phyloP scores from a whole-genome alignment of 2,797 vertebrate species.

The Vipera ursinii region DNA sequence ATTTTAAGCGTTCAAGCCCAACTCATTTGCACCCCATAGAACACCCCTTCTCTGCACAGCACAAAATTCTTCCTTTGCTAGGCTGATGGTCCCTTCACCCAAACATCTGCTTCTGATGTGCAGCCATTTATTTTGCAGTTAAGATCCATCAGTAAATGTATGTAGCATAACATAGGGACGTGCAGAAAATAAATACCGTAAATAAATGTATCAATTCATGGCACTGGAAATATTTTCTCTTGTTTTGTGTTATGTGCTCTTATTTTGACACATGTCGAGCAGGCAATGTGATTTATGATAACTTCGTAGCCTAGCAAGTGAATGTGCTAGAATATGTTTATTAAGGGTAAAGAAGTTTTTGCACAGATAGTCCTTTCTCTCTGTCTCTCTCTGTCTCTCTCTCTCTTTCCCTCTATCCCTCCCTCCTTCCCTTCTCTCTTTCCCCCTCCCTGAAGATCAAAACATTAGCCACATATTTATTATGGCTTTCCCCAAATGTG shows the following conservation, averaged over 20 bases:
- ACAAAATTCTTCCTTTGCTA: no score
- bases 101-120: background rate
- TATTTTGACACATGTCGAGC: slow-evolving; percentile 68
- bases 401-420: slow-evolving; percentile 17
- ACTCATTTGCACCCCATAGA: background rate
- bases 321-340: slow-evolving; percentile 64
- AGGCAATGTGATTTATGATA: slow-evolving; percentile 72
- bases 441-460: background rate
- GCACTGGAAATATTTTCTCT: slow-evolving; percentile 56
- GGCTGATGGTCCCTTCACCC: no score
- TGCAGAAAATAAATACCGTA: background rate
- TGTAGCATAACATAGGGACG: slow-evolving; percentile 56
- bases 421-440: background rate
- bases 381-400: slow-evolving; percentile 42
- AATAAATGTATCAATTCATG: slow-evolving; percentile 60
- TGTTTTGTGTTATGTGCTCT: slow-evolving; percentile 58
- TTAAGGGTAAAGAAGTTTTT: slow-evolving; percentile 65
- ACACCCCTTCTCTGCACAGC: background rate
- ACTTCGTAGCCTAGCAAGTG: slow-evolving; percentile 67
- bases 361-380: slow-evolving; percentile 58
- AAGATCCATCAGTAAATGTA: slow-evolving; percentile 56
- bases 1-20: background rate
- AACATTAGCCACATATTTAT: slow-evolving; percentile 23
- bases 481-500: slow-evolving; percentile 7
- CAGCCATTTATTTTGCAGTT: slow-evolving; percentile 27